Evolutionary conservation across 1,140 invertebrate genomes (phyloP), one percentile per base, ranked within the genome.

Genomic region (Planococcus citri): DNA sequence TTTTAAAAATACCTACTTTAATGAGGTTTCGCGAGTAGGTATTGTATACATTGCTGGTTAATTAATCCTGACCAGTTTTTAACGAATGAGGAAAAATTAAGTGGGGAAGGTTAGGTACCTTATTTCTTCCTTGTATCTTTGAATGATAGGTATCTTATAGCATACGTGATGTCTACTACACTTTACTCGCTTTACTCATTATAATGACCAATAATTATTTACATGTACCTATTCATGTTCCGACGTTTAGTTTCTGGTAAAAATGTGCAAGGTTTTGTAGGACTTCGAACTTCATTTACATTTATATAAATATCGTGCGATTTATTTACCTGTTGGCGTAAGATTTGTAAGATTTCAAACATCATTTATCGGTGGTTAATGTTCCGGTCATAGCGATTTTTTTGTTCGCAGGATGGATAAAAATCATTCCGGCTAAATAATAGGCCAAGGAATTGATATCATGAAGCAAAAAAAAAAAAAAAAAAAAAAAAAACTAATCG

Each of bases 191-290:
- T 12, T 33, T 33, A 3, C 29, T 6, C 17, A 20, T 51, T 51
- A 51, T 51, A 51, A 51, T 51, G 41, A 51, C 41, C 41, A 20
- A 51, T 51, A 51, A 51, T 51, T 20, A 51, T 51, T 51, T 51
- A 51, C 41, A 14, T 20, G 41, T 14, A n/a, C n/a, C n/a, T n/a
- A 17, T 51, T 14, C 41, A 51, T 9, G 41, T 51, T 51, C 41
- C 41, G 41, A 51, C 12, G 41, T 51, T 51, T 51, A 51, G 41
- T 51, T 51, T 51, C n/a, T 17, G 12, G 10, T 20, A 51, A 14
- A 51, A 51, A 51, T 51, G 41, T 51, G n/a, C 41, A 51, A 51
- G 41, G 41, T 51, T 51, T 51, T 20, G 41, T 51, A 51, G 41
- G n/a, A 20, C n/a, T 51, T 51, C 41, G 41, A 51, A 51, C 12